Conservation (phyloP, 1,140 invertebrate genomes). For the Zaprionus capensis region DNA sequence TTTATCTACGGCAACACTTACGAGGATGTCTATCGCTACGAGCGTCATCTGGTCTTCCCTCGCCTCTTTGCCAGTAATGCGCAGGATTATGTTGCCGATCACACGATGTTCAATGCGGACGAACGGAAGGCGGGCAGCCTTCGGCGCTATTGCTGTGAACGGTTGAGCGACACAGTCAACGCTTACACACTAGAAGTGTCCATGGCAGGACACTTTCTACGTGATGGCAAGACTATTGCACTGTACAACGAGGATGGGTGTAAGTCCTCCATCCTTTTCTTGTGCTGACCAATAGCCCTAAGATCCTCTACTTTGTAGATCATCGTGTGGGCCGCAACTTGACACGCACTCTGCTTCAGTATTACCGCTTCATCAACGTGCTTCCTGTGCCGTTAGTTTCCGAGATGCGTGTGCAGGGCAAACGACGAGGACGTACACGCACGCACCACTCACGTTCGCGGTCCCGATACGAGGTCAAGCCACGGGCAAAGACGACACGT, state of each 20-base stretch:
- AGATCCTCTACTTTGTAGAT: conserved; percentile 72
- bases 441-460: conserved; percentile 85
- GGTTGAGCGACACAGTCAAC: conserved; percentile 90
- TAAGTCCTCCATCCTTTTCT: conserved; percentile 84
- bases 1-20: conserved; percentile 99
- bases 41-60: conserved; percentile 94
- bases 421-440: conserved; percentile 84
- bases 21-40: conserved; percentile 93
- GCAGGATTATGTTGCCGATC: conserved; percentile 91
- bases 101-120: conserved; percentile 96
- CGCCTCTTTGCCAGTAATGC: conserved; percentile 93
- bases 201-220: conserved; percentile 91
- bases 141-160: conserved; percentile 89
- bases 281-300: background rate
- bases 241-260: conserved; percentile 96
- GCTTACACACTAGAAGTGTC: conserved; percentile 94
- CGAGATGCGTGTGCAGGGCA: conserved; percentile 85
- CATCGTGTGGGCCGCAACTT: conserved; percentile 91
- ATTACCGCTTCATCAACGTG: conserved; percentile 90
- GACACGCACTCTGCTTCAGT: conserved; percentile 90
- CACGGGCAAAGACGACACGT: conserved; percentile 86
- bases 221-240: conserved; percentile 87
- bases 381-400: conserved; percentile 86
- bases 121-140: conserved; percentile 93
- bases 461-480: conserved; percentile 85